Evolutionary conservation across 2,888 invertebrate genomes (phyloP), one percentile per base, ranked within the genome.

Genomic region (Melanargia galathea): DNA sequence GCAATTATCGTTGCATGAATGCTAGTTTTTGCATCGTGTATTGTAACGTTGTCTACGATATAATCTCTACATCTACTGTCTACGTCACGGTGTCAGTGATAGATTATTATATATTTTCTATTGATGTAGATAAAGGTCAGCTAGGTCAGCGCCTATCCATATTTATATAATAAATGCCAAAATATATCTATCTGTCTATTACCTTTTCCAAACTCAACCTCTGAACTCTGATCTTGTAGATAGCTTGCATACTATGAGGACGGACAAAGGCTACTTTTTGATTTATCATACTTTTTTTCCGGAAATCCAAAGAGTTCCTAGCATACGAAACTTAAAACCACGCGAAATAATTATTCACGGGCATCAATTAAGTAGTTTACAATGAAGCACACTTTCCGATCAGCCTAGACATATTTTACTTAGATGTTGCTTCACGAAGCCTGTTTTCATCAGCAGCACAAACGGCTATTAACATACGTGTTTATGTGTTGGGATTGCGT

Each of bases 401-500:
- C 40, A 43, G 33, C 30, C 33, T 51, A 18, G 54, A 60, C 49
- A 60, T 54, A 60, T 64, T 67, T 68, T 67, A 70, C 51, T 68
- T 60, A 71, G 69, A 64, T 51, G 65, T 82, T 80, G 73, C 76
- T 59, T 73, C 71, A 38, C 45, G 38, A 70, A 73, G 69, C 70
- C 63, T 64, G 73, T 71, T 73, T 75, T 71, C 62, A 70, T 69
- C 73, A 68, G 60, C 71, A 71, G 26, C 66, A 73, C 69, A 68
- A 67, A 63, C 56, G 45, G 59, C 59, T 67, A 71, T 73, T 73
- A 74, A 74, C 71, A 75, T 73, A 73, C 69, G 71, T 73, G 72
- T 72, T 68, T 66, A 71, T 64, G 63, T 67, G 68, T 68, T 72
- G 70, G 71, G 65, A 71, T 73, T 76, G 75, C 76, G 74, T 71